A percentile compares a stretch with the other conserved stretches of the same genome.
Conservation (phyloP, 2,113 vertebrate species). For the Hemibagrus wyckioides region DNA sequence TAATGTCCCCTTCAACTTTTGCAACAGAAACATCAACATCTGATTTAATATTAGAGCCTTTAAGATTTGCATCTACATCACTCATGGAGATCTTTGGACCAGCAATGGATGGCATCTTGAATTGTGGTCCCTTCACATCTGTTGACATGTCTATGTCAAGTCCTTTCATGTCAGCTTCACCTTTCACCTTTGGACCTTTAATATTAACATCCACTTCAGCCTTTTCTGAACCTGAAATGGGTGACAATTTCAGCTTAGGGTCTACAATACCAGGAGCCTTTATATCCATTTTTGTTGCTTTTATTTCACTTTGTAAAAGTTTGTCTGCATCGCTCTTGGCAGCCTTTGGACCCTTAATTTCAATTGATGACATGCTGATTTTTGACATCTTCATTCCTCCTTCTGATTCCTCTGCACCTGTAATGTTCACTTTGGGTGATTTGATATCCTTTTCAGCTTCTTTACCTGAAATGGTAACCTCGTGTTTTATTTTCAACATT, state of each 20-base stretch:
- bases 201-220: conserved; percentile 39
- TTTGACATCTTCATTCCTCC: conserved; percentile 10
- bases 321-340: not conserved
- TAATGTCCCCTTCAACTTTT: conserved; percentile 22
- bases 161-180: no score
- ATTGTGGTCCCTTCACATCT: no score
- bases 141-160: no score
- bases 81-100: no score
- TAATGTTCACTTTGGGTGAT: conserved; percentile 15
- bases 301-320: conserved; percentile 31
- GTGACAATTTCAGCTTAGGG: not conserved
- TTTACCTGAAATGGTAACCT: conserved; percentile 25
- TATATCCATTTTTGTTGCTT: conserved; percentile 33
- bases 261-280: conserved; percentile 48
- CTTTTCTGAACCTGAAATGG: conserved; percentile 29
- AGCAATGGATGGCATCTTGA: no score
- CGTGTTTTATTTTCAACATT: conserved; percentile 44
- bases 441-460: conserved; percentile 23
- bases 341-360: not conserved
- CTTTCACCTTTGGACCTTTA: conserved; percentile 10
- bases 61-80: conserved; percentile 11
- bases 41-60: conserved; percentile 24
- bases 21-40: not conserved
- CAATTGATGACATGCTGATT: conserved; percentile 18
- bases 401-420: not conserved